Evolutionary conservation across 2,113 vertebrate genomes (phyloP).

Genomic region (Pontoporia blainvillei): DNA sequence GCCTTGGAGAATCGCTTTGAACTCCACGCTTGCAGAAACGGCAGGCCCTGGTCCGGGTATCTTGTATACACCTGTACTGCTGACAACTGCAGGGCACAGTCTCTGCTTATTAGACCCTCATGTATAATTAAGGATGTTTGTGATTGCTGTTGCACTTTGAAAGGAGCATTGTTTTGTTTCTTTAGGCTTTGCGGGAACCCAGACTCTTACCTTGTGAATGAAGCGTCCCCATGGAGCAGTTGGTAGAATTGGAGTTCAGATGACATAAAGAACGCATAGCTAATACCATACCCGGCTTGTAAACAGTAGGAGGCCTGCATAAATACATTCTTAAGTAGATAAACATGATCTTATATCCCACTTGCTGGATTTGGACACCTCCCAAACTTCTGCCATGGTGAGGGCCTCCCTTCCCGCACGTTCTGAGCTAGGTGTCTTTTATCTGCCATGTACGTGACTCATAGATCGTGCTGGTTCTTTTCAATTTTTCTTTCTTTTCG

Average conservation of each 20-base stretch:
- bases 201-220: not conserved
- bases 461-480: not conserved
- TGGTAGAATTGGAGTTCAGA: slow-evolving; percentile 5
- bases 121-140: not conserved
- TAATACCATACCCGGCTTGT: not conserved
- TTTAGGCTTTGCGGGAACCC: not conserved
- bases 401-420: not conserved
- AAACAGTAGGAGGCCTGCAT: not conserved
- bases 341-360: not conserved
- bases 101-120: not conserved
- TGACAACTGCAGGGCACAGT: not conserved
- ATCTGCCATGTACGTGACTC: not conserved
- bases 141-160: not conserved
- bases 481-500: not conserved
- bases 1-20: slow-evolving; percentile 41
- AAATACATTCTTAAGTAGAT: slow-evolving; percentile 47
- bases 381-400: not conserved
- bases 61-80: not conserved
- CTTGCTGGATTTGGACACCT: not conserved
- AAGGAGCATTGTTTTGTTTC: not conserved
- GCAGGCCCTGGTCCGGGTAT: not conserved
- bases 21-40: not conserved
- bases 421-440: not conserved
- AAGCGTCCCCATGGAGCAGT: not conserved
- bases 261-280: not conserved